Percentiles rank a stretch among this genome's conserved stretches.
phyloP scores from a whole-genome alignment of 2,113 vertebrate species.

The Colaptes auratus region DNA sequence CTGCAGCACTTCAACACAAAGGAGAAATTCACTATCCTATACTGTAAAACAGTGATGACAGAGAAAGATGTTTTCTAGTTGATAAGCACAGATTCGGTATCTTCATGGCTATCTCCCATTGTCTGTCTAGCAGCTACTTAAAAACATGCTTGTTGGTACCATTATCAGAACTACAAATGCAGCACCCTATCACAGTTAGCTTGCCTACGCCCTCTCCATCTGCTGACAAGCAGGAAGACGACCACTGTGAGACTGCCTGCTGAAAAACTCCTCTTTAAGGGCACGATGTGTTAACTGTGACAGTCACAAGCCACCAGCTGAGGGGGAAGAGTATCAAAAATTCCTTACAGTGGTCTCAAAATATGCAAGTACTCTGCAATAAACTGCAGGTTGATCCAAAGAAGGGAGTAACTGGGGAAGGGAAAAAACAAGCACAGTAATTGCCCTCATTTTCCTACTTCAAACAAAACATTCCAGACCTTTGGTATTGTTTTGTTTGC shows the following conservation, averaged over 20 bases:
- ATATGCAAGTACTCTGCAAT: background rate
- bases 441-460: background rate
- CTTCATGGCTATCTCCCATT: background rate
- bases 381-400: background rate
- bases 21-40: background rate
- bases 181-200: background rate
- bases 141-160: background rate
- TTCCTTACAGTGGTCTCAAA: background rate
- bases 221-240: background rate
- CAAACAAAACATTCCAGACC: background rate
- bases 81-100: background rate
- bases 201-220: background rate
- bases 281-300: background rate
- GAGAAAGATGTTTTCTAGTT: background rate
- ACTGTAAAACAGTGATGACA: background rate
- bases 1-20: background rate
- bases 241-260: background rate
- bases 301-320: background rate
- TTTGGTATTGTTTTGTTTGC: background rate
- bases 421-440: background rate
- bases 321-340: background rate
- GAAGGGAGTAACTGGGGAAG: background rate
- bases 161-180: background rate
- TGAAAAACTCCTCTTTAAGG: background rate
- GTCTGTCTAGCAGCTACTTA: background rate